These are phyloP conservation scores for Scaptomyza tumidula DNA, from an alignment of 2,888 invertebrate species.

Conservation along the genomic window DNA sequence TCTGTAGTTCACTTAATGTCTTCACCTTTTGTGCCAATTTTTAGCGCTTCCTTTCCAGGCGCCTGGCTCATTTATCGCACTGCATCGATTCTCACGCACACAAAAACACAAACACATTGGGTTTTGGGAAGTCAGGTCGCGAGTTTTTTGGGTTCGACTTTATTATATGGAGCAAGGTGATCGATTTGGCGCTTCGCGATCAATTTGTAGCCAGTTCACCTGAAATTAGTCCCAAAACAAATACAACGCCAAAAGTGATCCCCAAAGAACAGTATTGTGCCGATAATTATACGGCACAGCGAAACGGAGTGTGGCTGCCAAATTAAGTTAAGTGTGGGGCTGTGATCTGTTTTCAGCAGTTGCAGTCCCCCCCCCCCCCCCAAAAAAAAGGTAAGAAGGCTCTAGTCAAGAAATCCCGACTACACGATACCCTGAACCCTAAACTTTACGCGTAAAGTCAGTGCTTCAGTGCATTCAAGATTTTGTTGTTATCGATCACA, in stretches of 20 bases:
- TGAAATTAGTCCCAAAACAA: conserved; percentile 75
- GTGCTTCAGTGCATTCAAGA: too few species aligned
- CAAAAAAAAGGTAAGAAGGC: conserved; percentile 7
- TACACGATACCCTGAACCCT: too few species aligned
- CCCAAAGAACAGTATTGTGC: conserved; percentile 68
- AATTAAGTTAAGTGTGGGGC: conserved; percentile 84
- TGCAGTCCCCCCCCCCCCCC: conserved; percentile 37
- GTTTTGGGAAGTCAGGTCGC: conserved; percentile 25
- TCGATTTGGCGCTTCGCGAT: conserved; percentile 85
- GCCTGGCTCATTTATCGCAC: conserved; percentile 42
- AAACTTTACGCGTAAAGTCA: too few species aligned
- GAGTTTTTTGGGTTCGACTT: conserved; percentile 60
- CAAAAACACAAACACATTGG: conserved; percentile 28
- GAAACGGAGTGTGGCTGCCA: conserved; percentile 79
- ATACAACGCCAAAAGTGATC: conserved; percentile 60
- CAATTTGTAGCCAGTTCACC: conserved; percentile 82
- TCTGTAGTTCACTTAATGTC: conserved; percentile 45
- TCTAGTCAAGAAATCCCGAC: too few species aligned
- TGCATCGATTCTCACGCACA: conserved; percentile 72
- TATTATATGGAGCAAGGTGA: conserved; percentile 82
- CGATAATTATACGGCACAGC: conserved; percentile 79
- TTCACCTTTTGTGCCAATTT: conserved; percentile 31
- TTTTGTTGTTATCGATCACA: too few species aligned
- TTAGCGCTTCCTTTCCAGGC: conserved; percentile 49
- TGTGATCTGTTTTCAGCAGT: conserved; percentile 77